These are phyloP conservation scores for Limenitis camilla DNA, from an alignment of 2,888 invertebrate species.

Conservation along the genomic window DNA sequence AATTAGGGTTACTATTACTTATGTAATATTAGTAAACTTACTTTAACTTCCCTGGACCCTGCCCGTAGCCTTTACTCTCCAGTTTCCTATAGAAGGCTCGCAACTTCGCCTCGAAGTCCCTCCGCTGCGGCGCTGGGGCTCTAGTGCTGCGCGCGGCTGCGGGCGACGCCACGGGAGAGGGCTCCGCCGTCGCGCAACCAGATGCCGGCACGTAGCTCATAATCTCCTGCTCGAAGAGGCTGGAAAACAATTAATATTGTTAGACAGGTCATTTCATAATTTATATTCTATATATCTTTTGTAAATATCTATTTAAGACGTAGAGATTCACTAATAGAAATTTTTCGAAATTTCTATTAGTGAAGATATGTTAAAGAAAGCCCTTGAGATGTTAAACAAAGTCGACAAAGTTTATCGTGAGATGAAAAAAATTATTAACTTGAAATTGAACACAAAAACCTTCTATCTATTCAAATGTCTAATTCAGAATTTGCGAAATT, in stretches of 20 bases:
- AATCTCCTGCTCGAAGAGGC: constrained; percentile 98
- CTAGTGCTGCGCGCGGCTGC: constrained; percentile 85
- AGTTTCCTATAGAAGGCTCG: constrained; percentile 95
- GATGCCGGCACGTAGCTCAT: constrained; percentile 94
- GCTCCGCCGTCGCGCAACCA: constrained; percentile 62
- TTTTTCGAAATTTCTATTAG: no score
- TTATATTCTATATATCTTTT: no score
- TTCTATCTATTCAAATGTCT: no score
- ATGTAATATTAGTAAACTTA: constrained; percentile 70
- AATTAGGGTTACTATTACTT: neutral
- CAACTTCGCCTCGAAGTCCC: constrained; percentile 96
- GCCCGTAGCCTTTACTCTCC: constrained; percentile 97
- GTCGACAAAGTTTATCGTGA: no score
- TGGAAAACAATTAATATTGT: constrained; percentile 50
- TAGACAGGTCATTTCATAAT: no score
- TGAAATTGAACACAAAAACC: no score
- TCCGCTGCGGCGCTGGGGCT: constrained; percentile 91
- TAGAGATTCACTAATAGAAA: no score
- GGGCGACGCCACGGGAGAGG: constrained; percentile 87
- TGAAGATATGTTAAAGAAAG: no score
- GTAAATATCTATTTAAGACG: no score
- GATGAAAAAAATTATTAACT: no score
- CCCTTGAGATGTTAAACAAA: no score
- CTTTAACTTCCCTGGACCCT: constrained; percentile 97
- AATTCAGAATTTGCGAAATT: no score